These are phyloP conservation scores for Myopa testacea DNA, from an alignment of 2,888 invertebrate genomes.

Conservation along the genomic window DNA sequence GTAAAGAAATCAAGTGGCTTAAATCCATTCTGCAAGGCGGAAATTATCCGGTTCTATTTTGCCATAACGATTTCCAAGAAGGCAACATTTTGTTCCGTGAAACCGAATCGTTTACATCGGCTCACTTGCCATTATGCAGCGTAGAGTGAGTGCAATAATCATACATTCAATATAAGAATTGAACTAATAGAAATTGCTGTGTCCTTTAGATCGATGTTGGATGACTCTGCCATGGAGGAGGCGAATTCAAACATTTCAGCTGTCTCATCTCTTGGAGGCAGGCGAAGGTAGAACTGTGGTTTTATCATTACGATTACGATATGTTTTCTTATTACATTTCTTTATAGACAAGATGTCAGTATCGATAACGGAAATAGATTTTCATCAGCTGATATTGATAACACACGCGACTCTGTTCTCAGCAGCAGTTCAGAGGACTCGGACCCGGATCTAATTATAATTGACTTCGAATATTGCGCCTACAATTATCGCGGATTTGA, in stretches of 20 bases:
- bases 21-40: conserved; percentile 73
- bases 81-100: conserved; percentile 74
- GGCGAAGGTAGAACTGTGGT: neutral
- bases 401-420: conserved; percentile 51
- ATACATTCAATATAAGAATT: neutral
- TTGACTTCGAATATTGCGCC: conserved; percentile 95
- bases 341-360: conserved; percentile 34
- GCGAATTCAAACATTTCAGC: conserved; percentile 22
- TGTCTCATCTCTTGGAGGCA: neutral
- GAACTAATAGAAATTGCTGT: neutral
- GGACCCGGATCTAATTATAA: conserved; percentile 77
- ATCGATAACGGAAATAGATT: conserved; percentile 11
- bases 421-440: conserved; percentile 49
- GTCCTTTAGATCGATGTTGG: conserved; percentile 23
- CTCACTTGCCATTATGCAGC: neutral
- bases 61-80: conserved; percentile 96
- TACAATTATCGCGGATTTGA: conserved; percentile 95
- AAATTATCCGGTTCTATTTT: conserved; percentile 88
- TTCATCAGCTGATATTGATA: conserved; percentile 49
- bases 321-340: neutral
- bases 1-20: conserved; percentile 79
- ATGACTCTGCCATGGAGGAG: conserved; percentile 25
- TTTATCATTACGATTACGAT: neutral
- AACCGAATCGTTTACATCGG: conserved; percentile 12
- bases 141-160: neutral